Evolutionary conservation across 2,888 invertebrate species (phyloP), one percentile per base, ranked within the genome.

Genomic region (Mythimna vitellina): DNA sequence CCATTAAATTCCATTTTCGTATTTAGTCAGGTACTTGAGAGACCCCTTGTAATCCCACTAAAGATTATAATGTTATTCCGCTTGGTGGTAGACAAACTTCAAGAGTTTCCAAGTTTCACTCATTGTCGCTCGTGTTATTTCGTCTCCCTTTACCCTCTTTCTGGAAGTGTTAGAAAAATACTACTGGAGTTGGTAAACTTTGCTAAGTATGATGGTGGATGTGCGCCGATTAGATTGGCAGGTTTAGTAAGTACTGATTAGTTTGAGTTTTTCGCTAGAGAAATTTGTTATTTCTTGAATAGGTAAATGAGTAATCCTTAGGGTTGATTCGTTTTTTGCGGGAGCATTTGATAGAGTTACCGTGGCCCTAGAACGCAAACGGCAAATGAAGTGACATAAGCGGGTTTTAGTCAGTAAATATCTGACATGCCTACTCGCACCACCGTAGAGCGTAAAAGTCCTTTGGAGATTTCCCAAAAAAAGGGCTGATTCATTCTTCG

Each of bases 61-160:
- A 89, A 88, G 89, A 90, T 90, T 89, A 89, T 89, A 88, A 84
- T 88, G 85, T 84, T 87, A 89, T 90, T 87, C 83, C 78, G 80
- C 80, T 85, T 61, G 62, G 74, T 57, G 80, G 67, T 67, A 73
- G 77, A 61, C 73, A 65, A 77, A 81, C 74, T 84, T 82, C 63
- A 69, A 73, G 81, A 70, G 74, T 72, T 68, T 38, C 66, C 69
- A 67, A 70, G 71, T 61, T 77, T 74, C 67, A 70, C n/a, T 67
- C 71, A 79, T 66, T 69, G 80, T 58, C 63, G 46, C 58, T 58
- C 60, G 29, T 70, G 54, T 78, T 73, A 70, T 82, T 73, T 63
- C 38, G 57, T 63, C 66, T 64, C 62, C 60, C 46, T 67, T 65
- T 17, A 65, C 49, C 35, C 54, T 76, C 66, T 22, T 61, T 70